These are phyloP conservation scores for Pteropus rufus DNA, from an alignment of 2,797 vertebrate genomes.

Conservation along the genomic window DNA sequence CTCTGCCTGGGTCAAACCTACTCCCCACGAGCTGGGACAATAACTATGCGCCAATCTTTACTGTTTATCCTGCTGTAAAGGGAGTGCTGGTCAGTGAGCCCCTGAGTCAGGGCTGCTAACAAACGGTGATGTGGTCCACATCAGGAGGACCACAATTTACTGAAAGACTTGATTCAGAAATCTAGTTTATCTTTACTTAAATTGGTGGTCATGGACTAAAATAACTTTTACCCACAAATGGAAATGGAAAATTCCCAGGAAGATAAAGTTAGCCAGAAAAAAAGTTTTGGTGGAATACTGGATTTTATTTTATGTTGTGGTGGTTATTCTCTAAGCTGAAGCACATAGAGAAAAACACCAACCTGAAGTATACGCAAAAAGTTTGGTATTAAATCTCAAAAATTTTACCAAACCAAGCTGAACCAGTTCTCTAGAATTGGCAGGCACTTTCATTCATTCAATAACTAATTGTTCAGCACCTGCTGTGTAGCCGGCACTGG, in stretches of 20 bases:
- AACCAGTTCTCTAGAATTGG: not conserved
- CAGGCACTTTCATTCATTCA: not conserved
- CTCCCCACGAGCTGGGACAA: not conserved
- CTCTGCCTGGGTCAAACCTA: not conserved
- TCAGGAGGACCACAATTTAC: not conserved
- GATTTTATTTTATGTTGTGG: not conserved
- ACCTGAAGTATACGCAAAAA: not conserved
- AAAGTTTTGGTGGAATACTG: not conserved
- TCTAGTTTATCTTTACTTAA: not conserved
- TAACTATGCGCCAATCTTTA: not conserved
- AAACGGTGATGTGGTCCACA: not conserved
- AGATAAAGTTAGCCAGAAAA: not conserved
- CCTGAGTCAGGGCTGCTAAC: not conserved
- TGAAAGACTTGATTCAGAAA: not conserved
- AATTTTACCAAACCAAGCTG: not conserved
- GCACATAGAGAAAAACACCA: not conserved
- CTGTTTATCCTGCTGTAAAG: not conserved
- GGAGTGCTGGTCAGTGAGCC: not conserved
- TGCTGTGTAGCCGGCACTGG: not conserved
- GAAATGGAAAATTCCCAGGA: not conserved
- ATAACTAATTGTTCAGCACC: not conserved
- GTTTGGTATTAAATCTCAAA: not conserved
- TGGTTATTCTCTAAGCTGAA: not conserved
- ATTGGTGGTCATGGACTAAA: not conserved
- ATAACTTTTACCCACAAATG: not conserved